Conservation (phyloP, 2,113 vertebrate species). For the Lipotes vexillifer region DNA sequence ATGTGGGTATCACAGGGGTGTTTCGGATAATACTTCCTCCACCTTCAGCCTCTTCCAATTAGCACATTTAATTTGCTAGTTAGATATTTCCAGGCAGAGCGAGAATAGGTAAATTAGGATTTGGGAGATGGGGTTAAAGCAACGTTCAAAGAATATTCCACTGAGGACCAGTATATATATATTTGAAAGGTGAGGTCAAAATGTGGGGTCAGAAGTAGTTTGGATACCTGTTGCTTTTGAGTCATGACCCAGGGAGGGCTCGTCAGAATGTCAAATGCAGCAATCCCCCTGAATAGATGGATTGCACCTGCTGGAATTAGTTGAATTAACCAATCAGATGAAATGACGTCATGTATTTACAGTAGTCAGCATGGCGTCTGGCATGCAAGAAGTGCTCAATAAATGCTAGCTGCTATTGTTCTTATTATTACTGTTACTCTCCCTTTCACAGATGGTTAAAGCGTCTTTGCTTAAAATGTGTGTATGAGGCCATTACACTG, state of each 20-base stretch:
- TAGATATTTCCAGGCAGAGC: background rate
- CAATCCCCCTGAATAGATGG: background rate
- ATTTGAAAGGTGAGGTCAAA: background rate
- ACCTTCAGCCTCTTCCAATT: background rate
- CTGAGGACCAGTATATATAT: background rate
- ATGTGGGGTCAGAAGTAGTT: background rate
- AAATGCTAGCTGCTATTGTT: background rate
- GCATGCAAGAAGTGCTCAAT: background rate
- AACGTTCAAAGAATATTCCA: background rate
- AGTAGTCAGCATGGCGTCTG: fast-evolving
- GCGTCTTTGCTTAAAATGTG: background rate
- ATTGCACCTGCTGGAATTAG: no score
- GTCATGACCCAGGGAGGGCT: fast-evolving
- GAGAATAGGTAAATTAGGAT: background rate
- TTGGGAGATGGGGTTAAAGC: background rate
- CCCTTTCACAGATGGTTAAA: background rate
- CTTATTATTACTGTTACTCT: background rate
- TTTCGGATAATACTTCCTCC: fast-evolving
- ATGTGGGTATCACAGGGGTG: fast-evolving
- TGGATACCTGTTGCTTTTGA: background rate
- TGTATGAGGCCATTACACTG: background rate
- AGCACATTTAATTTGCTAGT: background rate
- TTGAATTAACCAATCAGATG: background rate
- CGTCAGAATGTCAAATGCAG: fast-evolving
- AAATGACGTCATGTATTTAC: background rate